Conservation (phyloP, 2,113 vertebrate species). For the Clarias batrachus region DNA sequence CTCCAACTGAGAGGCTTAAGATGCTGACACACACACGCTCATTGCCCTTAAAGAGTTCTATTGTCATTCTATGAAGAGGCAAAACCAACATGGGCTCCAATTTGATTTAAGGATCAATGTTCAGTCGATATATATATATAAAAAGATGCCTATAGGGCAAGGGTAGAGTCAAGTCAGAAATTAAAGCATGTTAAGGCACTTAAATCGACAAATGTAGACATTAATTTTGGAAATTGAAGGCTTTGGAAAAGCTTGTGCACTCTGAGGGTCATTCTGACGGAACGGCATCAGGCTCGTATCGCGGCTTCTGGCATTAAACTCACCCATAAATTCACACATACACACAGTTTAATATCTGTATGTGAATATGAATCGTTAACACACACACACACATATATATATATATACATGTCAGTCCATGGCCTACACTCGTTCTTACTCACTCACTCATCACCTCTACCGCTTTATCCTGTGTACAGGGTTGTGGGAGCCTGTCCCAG, state of each 20-base stretch:
- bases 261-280: too few species aligned
- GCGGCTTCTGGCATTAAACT: too few species aligned
- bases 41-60: slow-evolving; percentile 38
- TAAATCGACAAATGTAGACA: not conserved
- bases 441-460: too few species aligned
- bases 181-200: not conserved
- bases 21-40: slow-evolving; percentile 45
- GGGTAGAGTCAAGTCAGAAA: not conserved
- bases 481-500: too few species aligned
- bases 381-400: not conserved
- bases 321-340: not conserved
- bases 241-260: not conserved
- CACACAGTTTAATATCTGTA: not conserved
- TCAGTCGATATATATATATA: not conserved
- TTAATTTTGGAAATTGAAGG: not conserved
- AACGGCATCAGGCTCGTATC: too few species aligned
- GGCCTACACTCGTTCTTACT: not conserved
- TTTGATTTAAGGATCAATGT: slow-evolving; percentile 23
- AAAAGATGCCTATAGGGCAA: not conserved
- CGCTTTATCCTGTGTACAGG: too few species aligned
- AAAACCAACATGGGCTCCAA: slow-evolving; percentile 31
- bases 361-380: not conserved
- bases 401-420: too few species aligned
- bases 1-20: slow-evolving; percentile 53
- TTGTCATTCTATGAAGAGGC: slow-evolving; percentile 45